Evolutionary conservation across 2,113 vertebrate genomes (phyloP), one percentile per base, ranked within the genome.

Genomic region (Toxostoma redivivum): DNA sequence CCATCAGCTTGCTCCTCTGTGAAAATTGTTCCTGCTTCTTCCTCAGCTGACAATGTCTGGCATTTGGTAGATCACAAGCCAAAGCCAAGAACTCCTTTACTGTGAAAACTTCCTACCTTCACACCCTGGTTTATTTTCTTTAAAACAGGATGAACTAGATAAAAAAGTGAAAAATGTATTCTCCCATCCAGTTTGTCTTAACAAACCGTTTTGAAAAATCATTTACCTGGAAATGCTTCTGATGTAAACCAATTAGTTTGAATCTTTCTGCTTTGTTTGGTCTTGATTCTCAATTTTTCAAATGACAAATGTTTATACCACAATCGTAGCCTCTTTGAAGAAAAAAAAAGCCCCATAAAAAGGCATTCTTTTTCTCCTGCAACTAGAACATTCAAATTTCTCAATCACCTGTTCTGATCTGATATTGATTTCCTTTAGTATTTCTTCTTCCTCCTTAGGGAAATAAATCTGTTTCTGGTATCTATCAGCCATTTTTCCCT

Each of bases 401-500:
- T 95, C 94, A 96, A 95, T 97, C 96, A 96, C 96, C 86, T 96
- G 88, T 93, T 96, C 94, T 96, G 92, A 95, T 96, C 93, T 96
- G 94, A 96, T 96, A 96, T 95, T 93, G 96, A 97, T 97, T 97
- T 96, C 90, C 90, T 94, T 92, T 86, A 95, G 79, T 78, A 96
- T 96, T 97, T 97, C 76, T 95, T 90, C 72, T 92, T 96, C 95
- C 94, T 96, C 96, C 96, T 92, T 53, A 53, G 96, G 95, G 96
- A 97, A 97, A 96, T 96, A 96, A 97, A 96, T 93, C 93, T 97
- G 95, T 95, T 96, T 96, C 96, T 97, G 96, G 95, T 96, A 95
- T 97, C 95, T 96, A 86, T 96, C 95, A 96, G 48, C 92, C 85
- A 83, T 91, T 94, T 91, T 94, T 83, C 90, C 80, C 94, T 96